Conservation (phyloP, 30 jellyfish, hydroid and myxozoan genomes). For the Hydra vulgaris region DNA sequence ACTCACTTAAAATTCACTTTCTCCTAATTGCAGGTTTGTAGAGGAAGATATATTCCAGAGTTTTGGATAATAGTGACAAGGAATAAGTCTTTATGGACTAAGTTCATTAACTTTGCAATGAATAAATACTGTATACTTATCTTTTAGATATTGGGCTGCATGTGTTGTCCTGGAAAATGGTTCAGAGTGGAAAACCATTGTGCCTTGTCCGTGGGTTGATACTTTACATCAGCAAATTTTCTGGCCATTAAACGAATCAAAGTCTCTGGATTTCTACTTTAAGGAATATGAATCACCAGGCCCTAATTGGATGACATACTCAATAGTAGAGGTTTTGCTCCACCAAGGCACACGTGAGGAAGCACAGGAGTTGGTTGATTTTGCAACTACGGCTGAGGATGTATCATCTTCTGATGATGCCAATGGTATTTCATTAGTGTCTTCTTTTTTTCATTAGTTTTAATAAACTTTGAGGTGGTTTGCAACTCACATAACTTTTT, state of each 20-base stretch:
- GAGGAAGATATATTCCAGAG: neutral
- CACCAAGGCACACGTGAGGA: neutral
- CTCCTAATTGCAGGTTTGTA: neutral
- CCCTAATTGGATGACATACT: neutral
- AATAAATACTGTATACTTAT: neutral
- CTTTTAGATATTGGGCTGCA: neutral
- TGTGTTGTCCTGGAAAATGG: neutral
- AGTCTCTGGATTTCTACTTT: neutral
- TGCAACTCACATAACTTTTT: neutral
- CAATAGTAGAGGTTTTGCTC: neutral
- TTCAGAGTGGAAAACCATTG: neutral
- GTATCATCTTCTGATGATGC: neutral
- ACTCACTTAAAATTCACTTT: too few species aligned
- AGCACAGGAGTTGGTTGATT: neutral
- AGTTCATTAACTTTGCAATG: neutral
- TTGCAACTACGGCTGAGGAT: neutral
- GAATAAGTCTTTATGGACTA: neutral
- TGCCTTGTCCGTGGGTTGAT: neutral
- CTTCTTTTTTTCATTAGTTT: neutral
- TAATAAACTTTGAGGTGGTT: neutral
- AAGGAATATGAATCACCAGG: neutral
- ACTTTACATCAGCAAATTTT: neutral
- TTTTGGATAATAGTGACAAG: neutral
- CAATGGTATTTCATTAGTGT: neutral
- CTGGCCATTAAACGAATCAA: neutral